These are phyloP conservation scores for Meleagris gallopavo DNA, from an alignment of 2,113 vertebrate species.

Conservation along the genomic window DNA sequence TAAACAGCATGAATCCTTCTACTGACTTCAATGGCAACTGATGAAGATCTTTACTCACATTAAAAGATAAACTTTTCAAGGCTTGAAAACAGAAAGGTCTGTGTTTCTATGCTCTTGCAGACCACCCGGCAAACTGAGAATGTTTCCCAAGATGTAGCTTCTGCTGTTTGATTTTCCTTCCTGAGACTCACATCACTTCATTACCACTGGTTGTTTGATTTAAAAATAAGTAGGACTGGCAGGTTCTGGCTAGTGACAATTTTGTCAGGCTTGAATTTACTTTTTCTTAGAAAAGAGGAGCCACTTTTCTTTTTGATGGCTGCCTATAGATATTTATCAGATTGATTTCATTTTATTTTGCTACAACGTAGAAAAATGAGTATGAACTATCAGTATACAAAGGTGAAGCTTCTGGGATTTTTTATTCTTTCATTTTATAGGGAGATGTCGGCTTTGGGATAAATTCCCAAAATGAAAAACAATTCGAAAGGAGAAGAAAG, in stretches of 20 bases:
- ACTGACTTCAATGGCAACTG: not conserved
- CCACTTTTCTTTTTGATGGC: conserved; percentile 58
- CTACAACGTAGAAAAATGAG: conserved; percentile 31
- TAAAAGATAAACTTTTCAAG: conserved; percentile 31
- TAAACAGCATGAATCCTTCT: not conserved
- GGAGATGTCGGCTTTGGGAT: conserved; percentile 8
- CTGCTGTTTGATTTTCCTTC: conserved; percentile 42
- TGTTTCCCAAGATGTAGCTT: conserved; percentile 28
- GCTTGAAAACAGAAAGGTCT: conserved; percentile 27
- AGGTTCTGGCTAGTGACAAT: conserved; percentile 44
- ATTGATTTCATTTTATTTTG: conserved; percentile 52
- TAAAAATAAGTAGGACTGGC: conserved; percentile 48
- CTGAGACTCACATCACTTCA: conserved; percentile 28
- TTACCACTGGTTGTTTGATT: conserved; percentile 28
- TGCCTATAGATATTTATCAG: conserved; percentile 52
- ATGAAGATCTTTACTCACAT: not conserved
- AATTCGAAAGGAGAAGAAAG: not conserved
- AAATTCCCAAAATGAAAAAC: not conserved
- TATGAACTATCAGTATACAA: conserved; percentile 41
- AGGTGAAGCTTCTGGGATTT: conserved; percentile 27
- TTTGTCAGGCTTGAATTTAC: conserved; percentile 48
- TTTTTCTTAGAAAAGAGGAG: conserved; percentile 37
- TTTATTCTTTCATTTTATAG: conserved; percentile 9
- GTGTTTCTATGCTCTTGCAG: not conserved
- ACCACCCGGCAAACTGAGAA: conserved; percentile 1